phyloP scores from a whole-genome alignment of 2,797 vertebrate species.

The Siniperca obscura region DNA sequence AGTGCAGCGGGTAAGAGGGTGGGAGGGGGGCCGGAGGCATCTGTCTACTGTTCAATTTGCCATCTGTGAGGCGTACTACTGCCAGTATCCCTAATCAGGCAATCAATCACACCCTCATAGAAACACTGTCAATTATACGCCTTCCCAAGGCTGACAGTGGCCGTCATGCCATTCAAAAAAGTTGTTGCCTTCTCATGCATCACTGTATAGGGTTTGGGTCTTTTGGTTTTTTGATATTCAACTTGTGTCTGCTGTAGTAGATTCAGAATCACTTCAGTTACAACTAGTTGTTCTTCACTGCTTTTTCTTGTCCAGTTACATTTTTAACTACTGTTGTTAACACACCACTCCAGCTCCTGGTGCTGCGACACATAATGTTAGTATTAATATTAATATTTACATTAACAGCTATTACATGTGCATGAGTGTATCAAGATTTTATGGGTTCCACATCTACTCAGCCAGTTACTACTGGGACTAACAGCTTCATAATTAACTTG shows the following conservation, averaged over 20 bases:
- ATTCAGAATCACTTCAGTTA: conserved; percentile 2
- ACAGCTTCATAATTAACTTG: conserved; percentile 51
- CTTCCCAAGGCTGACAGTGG: conserved; percentile 59
- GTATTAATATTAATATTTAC: conserved; percentile 71
- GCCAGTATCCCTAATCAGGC: conserved; percentile 88
- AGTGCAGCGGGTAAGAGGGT: conserved; percentile 58
- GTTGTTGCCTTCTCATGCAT: conserved; percentile 39
- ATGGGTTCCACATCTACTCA: conserved; percentile 42
- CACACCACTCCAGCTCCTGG: conserved; percentile 7
- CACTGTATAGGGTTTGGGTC: not conserved
- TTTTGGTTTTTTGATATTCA: conserved; percentile 2
- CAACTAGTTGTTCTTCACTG: not conserved
- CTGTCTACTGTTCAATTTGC: conserved; percentile 84
- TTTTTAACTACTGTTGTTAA: conserved; percentile 37
- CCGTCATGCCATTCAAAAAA: conserved; percentile 61
- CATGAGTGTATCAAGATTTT: conserved; percentile 61
- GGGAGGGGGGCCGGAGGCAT: conserved; percentile 69
- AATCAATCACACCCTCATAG: conserved; percentile 87
- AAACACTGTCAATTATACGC: conserved; percentile 84
- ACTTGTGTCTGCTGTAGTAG: not conserved
- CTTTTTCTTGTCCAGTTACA: conserved; percentile 20
- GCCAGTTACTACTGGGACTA: conserved; percentile 38
- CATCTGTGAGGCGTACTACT: conserved; percentile 87
- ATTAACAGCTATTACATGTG: conserved; percentile 60
- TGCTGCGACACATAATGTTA: conserved; percentile 31